Evolutionary conservation across 1,140 invertebrate genomes (phyloP).

Genomic region (Cotesia chilonis): DNA sequence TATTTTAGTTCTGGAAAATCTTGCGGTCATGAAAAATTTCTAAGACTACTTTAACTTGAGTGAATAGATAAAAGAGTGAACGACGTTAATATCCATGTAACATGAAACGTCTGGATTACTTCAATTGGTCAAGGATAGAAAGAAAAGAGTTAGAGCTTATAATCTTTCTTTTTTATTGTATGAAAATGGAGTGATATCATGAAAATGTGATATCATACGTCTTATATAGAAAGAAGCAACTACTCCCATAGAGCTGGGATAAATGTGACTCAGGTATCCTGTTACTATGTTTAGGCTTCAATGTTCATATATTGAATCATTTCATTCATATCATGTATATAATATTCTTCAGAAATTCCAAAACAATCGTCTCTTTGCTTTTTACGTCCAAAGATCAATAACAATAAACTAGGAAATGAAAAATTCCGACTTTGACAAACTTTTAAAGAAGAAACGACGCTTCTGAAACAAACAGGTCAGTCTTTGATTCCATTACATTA

Average conservation of each 20-base stretch:
- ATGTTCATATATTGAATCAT: not conserved
- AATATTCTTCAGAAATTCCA: not conserved
- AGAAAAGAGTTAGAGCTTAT: not conserved
- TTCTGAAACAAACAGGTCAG: no score
- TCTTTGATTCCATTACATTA: not conserved
- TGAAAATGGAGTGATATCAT: no score
- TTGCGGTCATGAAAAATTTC: not conserved
- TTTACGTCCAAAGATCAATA: not conserved
- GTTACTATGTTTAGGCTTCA: no score
- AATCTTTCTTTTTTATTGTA: not conserved
- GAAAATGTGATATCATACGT: no score
- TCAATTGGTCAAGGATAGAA: conserved; percentile 4
- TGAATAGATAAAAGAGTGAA: not conserved
- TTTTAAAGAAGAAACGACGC: not conserved
- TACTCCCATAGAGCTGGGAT: no score
- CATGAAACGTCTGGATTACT: conserved; percentile 14
- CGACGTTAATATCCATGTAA: conserved; percentile 6
- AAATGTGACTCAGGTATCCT: no score
- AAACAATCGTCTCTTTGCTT: not conserved
- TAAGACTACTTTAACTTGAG: not conserved
- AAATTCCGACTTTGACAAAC: not conserved
- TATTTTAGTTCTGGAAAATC: not conserved
- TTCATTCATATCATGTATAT: not conserved
- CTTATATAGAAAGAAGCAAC: no score
- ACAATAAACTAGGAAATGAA: not conserved